Conservation (phyloP, 2,888 invertebrate genomes). For the Cephonodes hylas region DNA sequence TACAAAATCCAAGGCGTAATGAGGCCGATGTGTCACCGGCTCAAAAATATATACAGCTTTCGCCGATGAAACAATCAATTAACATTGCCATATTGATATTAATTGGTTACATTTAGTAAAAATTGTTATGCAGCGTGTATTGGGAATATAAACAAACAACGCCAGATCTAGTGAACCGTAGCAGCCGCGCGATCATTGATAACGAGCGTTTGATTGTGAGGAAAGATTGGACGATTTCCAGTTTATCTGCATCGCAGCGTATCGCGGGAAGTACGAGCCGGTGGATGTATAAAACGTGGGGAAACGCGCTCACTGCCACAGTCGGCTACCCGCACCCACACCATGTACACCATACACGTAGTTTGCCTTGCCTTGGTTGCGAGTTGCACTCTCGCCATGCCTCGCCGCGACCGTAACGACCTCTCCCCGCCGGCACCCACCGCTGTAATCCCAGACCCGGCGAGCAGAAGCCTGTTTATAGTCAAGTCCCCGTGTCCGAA, state of each 20-base stretch:
- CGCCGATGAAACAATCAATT: no score
- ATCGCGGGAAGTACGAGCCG: constrained; percentile 26
- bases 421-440: background rate
- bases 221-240: constrained; percentile 7
- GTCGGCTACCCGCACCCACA: background rate
- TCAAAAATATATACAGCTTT: no score
- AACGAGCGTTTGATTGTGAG: background rate
- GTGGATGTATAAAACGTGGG: constrained; percentile 10
- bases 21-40: background rate
- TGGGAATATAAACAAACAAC: no score
- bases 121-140: no score
- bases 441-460: background rate
- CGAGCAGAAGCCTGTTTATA: constrained; percentile 27
- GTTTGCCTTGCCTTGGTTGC: constrained; percentile 17
- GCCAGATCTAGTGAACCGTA: background rate
- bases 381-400: background rate
- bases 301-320: background rate
- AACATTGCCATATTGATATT: no score
- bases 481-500: constrained; percentile 26
- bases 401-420: background rate
- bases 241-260: constrained; percentile 9
- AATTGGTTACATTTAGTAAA: no score
- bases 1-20: background rate
- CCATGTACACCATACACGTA: constrained; percentile 1
- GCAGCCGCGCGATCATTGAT: background rate